Evolutionary conservation across 2,797 vertebrate species (phyloP), one percentile per base, ranked within the genome.

Genomic region (Aratinga solstitialis): DNA sequence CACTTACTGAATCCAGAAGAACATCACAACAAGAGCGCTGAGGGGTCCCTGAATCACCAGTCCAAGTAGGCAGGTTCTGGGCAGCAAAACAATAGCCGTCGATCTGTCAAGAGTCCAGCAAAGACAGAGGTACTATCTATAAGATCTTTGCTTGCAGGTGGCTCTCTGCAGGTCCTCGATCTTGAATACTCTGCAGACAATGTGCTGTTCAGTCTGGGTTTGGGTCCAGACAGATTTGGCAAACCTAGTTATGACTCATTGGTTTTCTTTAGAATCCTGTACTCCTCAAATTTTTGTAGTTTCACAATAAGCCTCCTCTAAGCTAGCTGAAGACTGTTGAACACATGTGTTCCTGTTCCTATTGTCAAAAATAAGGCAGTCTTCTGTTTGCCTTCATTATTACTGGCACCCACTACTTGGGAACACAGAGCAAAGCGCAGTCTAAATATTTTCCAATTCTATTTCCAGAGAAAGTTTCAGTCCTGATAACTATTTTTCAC

Each of bases 361-460:
- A 80, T 95, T 92, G 84, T 95, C 81, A 91, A 80, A 95, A 94
- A 80, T 87, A 91, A 85, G 75, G 89, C 89, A 91, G 79, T 72
- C 72, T 72, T 87, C 90, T 94, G 56, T 92, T 91, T 74, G 93
- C 82, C 81, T 89, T 84, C 74, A 84, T 84, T 95, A 94, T 87
- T 87, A 77, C 68, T 96, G 90, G 95, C 94, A 90, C 8, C 18
- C 42, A 12, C 58, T 67, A 50, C 72, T 83, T 38, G 6, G 88
- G 50, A 11, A 7, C 5, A 61, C 56, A 84, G 87, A 90, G 42
- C 5, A 9, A 84, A 83, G 50, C 11, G 32, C 68, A 66, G 53
- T 45, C 81, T 87, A 92, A 95, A 61, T 95, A 93, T 94, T 95
- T 95, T 94, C 93, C 87, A 77, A 20, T 77, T 93, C 48, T 94